Evolutionary conservation across 2,797 vertebrate species (phyloP).

Genomic region (Spinus pinus): DNA sequence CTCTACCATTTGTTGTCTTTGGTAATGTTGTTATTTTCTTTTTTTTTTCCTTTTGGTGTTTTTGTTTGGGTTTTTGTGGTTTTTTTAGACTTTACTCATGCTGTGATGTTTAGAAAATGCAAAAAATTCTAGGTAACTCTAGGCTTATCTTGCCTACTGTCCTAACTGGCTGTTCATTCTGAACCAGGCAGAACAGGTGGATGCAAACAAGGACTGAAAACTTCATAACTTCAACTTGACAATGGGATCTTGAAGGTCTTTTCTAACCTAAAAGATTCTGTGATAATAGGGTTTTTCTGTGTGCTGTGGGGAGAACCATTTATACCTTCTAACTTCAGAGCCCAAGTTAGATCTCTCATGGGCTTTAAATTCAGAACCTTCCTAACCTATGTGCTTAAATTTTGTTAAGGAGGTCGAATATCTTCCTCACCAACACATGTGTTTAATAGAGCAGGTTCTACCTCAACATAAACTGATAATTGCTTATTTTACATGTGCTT

Average conservation of each 20-base stretch:
- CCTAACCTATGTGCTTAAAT: background rate
- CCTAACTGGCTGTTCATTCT: background rate
- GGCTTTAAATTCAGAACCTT: background rate
- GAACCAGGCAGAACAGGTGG: background rate
- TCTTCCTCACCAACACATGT: background rate
- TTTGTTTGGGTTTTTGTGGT: background rate
- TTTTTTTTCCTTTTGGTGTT: background rate
- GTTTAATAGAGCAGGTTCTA: background rate
- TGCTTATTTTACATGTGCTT: background rate
- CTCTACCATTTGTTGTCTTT: background rate
- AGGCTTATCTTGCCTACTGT: background rate
- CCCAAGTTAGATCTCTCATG: background rate
- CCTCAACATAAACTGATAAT: background rate
- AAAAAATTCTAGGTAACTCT: background rate
- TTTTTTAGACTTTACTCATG: background rate
- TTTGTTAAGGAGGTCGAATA: background rate
- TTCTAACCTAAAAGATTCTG: background rate
- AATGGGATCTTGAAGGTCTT: background rate
- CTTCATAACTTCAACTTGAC: rapidly evolving
- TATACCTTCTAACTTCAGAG: background rate
- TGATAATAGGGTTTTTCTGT: background rate
- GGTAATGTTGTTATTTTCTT: background rate
- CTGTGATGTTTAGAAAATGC: background rate
- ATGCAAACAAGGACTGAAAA: background rate
- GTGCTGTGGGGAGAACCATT: background rate